Conservation (phyloP, 2,888 invertebrate species). For the Aphidoletes aphidimyza region DNA sequence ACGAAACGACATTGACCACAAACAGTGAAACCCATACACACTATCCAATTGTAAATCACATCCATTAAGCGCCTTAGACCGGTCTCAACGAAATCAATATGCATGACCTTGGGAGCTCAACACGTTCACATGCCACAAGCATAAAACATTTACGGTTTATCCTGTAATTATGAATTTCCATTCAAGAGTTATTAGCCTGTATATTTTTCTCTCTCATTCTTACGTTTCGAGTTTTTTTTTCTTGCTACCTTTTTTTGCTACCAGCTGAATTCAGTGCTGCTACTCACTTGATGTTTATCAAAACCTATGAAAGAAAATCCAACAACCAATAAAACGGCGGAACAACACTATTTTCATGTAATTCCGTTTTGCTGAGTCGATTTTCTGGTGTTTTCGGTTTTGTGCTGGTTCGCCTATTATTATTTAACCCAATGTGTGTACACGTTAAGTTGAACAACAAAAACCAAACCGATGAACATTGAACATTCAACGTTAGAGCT, state of each 20-base stretch:
- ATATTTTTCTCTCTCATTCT: not conserved
- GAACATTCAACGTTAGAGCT: not conserved
- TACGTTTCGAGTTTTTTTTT: not conserved
- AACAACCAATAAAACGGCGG: constrained; percentile 5
- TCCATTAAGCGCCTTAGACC: not conserved
- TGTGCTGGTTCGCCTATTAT: too few relatives aligned
- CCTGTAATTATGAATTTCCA: constrained; percentile 41
- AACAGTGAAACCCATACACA: not conserved
- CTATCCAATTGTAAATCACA: not conserved
- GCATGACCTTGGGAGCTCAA: not conserved
- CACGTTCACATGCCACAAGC: not conserved
- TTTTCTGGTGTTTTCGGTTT: not conserved
- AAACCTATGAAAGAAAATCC: not conserved
- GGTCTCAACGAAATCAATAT: not conserved
- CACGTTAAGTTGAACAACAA: not conserved
- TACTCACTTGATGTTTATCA: too few relatives aligned
- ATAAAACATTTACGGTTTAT: not conserved
- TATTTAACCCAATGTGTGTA: not conserved
- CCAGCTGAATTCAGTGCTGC: not conserved
- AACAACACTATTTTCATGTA: not conserved
- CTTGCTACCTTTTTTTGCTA: not conserved
- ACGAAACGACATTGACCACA: constrained; percentile 37
- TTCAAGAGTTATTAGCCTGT: constrained; percentile 23
- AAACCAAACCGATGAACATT: too few relatives aligned
- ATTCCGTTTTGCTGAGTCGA: not conserved